Evolutionary conservation across 2,113 vertebrate species (phyloP), one percentile per base, ranked within the genome.

Genomic region (Gymnorhina tibicen): DNA sequence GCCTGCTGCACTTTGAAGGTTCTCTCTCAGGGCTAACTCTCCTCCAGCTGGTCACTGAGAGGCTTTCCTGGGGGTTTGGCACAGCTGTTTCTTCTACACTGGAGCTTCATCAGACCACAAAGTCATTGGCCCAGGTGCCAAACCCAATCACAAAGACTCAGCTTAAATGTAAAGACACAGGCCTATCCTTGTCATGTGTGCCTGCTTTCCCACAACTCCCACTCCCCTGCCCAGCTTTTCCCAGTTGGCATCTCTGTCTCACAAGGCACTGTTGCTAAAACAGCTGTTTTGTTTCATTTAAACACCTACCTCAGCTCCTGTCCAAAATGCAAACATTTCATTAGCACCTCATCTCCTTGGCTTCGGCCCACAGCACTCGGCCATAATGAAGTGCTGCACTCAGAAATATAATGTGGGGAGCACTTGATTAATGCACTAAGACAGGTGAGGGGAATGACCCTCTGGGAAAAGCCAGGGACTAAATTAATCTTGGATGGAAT

Each of bases 311-410:
- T 96, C 91, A 89, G 85, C 92, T 92, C 85, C 86, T 87, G 85
- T 92, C 92, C 93, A 93, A 92, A 95, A 96, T 3, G 73, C 68
- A 96, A 96, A 93, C 96, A 91, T 97, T 97, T 95, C 88, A 92
- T 97, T 95, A 96, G 86, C 91, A 94, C 95, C 88, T 96, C 95
- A 94, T 97, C 96, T 95, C 86, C 88, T 93, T 91, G 86, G 91
- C 95, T 92, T 95, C 91, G 89, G 73, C 91, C 86, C 2, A 24
- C 60, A 91, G 91, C 93, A 96, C 93, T 96, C 28, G 75, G 75
- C 93, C 72, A 15, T 96, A 93, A 97, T 96, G 96, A 96, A 92
- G 95, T 96, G 94, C 91, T 84, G 81, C 62, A 42, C 91, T 96
- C 89, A 79, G 77, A 89, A 95, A 97, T 91, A 49, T 82, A 82